phyloP scores from a whole-genome alignment of 2,888 invertebrate species.

The Melipona beecheii region DNA sequence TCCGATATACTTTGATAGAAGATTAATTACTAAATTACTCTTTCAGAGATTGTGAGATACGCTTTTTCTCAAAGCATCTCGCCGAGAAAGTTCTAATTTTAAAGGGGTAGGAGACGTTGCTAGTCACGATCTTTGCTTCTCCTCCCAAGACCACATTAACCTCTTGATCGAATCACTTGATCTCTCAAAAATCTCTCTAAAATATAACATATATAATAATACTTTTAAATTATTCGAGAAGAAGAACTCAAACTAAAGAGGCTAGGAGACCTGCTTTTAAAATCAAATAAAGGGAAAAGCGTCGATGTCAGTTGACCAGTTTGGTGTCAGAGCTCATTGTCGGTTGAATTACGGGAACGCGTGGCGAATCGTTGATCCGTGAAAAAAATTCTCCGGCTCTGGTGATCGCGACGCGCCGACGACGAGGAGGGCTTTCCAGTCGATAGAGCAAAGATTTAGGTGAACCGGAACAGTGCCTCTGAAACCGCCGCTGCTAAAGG shows the following conservation, averaged over 20 bases:
- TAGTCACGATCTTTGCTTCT: background rate
- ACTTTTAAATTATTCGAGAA: background rate
- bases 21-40: too few relatives aligned
- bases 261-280: too few relatives aligned
- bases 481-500: slow-evolving; percentile 59
- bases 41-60: too few relatives aligned
- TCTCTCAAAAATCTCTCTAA: background rate
- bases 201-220: too few relatives aligned
- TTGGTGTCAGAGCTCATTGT: background rate
- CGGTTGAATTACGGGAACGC: slow-evolving; percentile 28
- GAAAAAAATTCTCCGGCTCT: slow-evolving; percentile 15
- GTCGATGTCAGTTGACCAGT: slow-evolving; percentile 6
- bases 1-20: too few relatives aligned
- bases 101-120: background rate
- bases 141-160: background rate
- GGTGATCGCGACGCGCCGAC: slow-evolving; percentile 21
- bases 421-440: slow-evolving; percentile 59
- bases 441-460: slow-evolving; percentile 72
- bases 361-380: slow-evolving; percentile 11
- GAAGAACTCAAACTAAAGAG: too few relatives aligned
- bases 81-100: background rate
- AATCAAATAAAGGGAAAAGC: slow-evolving; percentile 19
- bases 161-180: background rate
- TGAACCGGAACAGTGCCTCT: slow-evolving; percentile 63
- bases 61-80: too few relatives aligned